These are phyloP conservation scores for Drosophila ezoana DNA, from an alignment of 2,888 invertebrate genomes.

Conservation along the genomic window DNA sequence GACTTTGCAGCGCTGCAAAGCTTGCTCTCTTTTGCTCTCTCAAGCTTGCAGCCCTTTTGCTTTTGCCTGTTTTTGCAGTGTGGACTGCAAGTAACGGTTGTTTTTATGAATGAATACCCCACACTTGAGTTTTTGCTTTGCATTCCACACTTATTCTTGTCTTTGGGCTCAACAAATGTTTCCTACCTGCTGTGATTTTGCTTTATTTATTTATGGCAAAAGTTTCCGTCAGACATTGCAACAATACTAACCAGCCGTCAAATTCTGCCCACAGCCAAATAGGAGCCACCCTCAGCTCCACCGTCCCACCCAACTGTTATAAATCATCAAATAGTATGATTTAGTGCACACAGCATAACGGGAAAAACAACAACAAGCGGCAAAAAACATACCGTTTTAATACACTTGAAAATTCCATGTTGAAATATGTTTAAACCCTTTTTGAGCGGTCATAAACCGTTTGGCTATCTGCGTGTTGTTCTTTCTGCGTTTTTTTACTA, in stretches of 20 bases:
- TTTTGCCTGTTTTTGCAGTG: constrained; percentile 37
- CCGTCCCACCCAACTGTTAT: constrained; percentile 32
- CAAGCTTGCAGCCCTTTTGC: constrained; percentile 41
- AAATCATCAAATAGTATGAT: constrained; percentile 70
- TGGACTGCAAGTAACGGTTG: constrained; percentile 52
- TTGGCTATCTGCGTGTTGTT: constrained; percentile 48
- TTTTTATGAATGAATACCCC: constrained; percentile 69
- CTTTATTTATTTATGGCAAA: constrained; percentile 30
- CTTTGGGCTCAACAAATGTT: constrained; percentile 3
- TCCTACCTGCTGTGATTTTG: constrained; percentile 25
- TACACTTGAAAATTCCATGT: constrained; percentile 47
- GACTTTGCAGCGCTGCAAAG: constrained; percentile 57
- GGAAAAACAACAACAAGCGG: constrained; percentile 8
- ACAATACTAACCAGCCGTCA: constrained; percentile 24
- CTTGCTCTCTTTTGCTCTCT: constrained; percentile 23
- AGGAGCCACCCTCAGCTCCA: constrained; percentile 1
- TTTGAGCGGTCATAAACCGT: constrained; percentile 69
- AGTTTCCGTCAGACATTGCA: constrained; percentile 18
- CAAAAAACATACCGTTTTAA: constrained; percentile 45
- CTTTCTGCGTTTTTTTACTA: constrained; percentile 9
- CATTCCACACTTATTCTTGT: not conserved
- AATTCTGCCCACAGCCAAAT: constrained; percentile 9
- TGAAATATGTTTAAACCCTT: constrained; percentile 61
- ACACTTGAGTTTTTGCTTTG: constrained; percentile 7
- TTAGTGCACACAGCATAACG: constrained; percentile 47